Conservation (phyloP, 2,888 invertebrate species). For the Branchellion lobata region DNA sequence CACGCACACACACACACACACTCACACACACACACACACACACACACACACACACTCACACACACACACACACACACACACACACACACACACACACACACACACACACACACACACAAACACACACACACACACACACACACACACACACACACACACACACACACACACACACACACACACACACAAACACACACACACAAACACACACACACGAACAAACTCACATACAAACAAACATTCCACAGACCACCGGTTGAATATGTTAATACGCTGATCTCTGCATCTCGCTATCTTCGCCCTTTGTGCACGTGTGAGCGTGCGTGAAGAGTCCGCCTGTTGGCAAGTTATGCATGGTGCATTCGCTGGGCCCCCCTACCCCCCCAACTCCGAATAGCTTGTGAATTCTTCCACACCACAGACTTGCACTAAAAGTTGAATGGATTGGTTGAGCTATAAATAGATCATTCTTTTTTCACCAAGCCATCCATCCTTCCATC, state of each 20-base stretch:
- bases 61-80: constrained; percentile 16
- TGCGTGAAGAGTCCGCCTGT: too few species aligned
- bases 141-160: background rate
- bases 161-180: background rate
- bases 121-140: constrained; percentile 17
- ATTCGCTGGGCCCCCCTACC: too few species aligned
- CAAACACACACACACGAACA: background rate
- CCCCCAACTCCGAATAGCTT: too few species aligned
- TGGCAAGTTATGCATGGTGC: too few species aligned
- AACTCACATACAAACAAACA: background rate
- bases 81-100: constrained; percentile 2
- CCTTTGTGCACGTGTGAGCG: background rate
- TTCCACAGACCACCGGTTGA: background rate
- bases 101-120: constrained; percentile 3
- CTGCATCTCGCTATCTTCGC: background rate
- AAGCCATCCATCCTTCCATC: too few species aligned
- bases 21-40: constrained; percentile 22
- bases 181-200: background rate
- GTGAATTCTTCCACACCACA: too few species aligned
- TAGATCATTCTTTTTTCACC: too few species aligned
- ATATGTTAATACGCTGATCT: constrained; percentile 20
- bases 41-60: constrained; percentile 17
- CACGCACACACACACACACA: constrained; percentile 5
- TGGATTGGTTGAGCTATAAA: too few species aligned
- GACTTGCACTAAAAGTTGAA: too few species aligned